Evolutionary conservation across 2,888 invertebrate species (phyloP).

Genomic region (Rhorus exstirpatorius): DNA sequence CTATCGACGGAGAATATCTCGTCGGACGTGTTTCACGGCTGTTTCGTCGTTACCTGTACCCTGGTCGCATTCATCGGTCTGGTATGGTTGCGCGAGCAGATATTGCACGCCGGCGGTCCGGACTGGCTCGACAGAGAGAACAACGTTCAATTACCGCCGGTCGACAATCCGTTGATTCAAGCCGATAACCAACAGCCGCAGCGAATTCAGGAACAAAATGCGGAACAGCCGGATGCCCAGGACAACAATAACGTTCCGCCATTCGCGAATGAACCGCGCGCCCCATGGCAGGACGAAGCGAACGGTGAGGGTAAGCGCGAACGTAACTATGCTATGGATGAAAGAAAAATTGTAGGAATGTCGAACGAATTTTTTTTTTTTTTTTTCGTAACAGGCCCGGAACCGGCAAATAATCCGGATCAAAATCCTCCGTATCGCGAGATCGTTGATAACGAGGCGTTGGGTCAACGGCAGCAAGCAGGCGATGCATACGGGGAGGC

Average conservation of each 20-base stretch:
- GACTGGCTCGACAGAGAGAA: constrained; percentile 96
- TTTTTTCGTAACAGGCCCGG: constrained; percentile 26
- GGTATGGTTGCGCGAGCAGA: constrained; percentile 99
- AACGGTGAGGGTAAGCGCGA: constrained; percentile 77
- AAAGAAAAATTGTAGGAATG: no score
- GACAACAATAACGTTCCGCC: constrained; percentile 85
- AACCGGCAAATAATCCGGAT: constrained; percentile 46
- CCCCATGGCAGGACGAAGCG: constrained; percentile 78
- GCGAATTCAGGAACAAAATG: constrained; percentile 75
- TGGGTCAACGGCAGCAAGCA: constrained; percentile 84
- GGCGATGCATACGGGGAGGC: constrained; percentile 86
- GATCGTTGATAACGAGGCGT: constrained; percentile 68
- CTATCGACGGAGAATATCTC: constrained; percentile 97
- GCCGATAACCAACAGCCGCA: constrained; percentile 80
- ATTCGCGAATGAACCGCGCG: constrained; percentile 83
- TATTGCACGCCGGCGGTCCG: constrained; percentile 98
- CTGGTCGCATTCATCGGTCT: constrained; percentile 98
- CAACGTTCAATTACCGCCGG: constrained; percentile 86
- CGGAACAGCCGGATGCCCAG: constrained; percentile 78
- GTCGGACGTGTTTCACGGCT: constrained; percentile 98
- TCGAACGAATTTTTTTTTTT: no score
- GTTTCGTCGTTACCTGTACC: constrained; percentile 98
- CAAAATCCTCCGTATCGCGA: constrained; percentile 69
- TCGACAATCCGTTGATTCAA: constrained; percentile 87
- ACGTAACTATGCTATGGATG: no score